Base-by-base conservation (phyloP, 2,797 vertebrate species). In the Prunella strophiata region DNA sequence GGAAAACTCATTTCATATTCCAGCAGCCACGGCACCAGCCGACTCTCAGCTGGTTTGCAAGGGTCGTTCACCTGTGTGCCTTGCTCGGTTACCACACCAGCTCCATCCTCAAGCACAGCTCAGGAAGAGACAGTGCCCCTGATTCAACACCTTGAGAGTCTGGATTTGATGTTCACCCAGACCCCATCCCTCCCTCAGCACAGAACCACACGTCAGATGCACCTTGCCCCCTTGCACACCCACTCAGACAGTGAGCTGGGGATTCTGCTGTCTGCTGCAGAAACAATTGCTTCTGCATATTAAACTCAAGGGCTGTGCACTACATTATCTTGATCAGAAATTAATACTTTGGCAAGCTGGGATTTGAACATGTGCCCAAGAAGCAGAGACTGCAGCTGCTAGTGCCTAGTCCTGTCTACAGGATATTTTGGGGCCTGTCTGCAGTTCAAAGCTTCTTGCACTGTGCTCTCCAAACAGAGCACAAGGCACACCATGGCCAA, bases 1-100 rank as follows among this genome's bases (percentile, higher is more conserved):
- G 48, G 58, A 45, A 68, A 81, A 29, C 30, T 34, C 29, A 0
- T 45, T 62, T 50, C 15, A 9, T 42, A 26, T 55, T 48, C 52
- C 47, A 42, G 47, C 23, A 22, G 13, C 19, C 26, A 15, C 1
- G 0, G 68, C 18, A 36, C 54, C 54, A 30, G 2, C 0, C 1
- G 34, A 9, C 3, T 2, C 10, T 3, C 29, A 42, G 15, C 0
- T 7, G 76, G 26, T 32, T 26, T 62, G 50, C 4, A 7, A 45
- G 34, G 21, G 13, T 30, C 3, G 0, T 38, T 86, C 74, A 36
- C 9, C 29, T 8, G 0, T 0, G 3, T 3, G 2, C 50, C 65
- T 13, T 9, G 21, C 13, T 9, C 3, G 3, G 48, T 21, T 43
- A 3, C 51, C 77, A 14, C 5, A 13, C 2, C 67, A 36, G 51